Evolutionary conservation across 2,113 vertebrate species (phyloP), one percentile per base, ranked within the genome.

Genomic region (Lepisosteus osseus): DNA sequence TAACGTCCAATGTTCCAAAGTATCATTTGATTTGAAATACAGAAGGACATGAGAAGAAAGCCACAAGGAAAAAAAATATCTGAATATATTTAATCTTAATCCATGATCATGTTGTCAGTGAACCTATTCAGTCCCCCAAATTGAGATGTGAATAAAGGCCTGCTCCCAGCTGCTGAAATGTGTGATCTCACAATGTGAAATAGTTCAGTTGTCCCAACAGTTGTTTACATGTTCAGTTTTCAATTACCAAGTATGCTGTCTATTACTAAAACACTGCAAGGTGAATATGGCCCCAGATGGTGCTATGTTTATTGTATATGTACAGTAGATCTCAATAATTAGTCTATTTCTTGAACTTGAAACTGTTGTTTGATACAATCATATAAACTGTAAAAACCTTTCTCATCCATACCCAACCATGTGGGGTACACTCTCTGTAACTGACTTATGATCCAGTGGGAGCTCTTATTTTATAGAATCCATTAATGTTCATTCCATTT

Each of bases 301-400:
- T 86, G 86, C 88, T 89, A 85, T 86, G 89, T 84, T 91, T 88
- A 92, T 92, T 90, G 90, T 90, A 92, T 90, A 84, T 87, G 88
- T 86, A 80, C 86, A 83, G 82, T 85, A 84, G 84, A 29, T 88
- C 88, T 88, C 87, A 86, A 87, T 84, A 76, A 81, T 80, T 87
- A 79, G 83, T 85, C 85, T 87, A 83, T 85, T 86, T 80, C 78
- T 64, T 75, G 64, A 81, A 82, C 83, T 84, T 77, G 55, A 72
- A 86, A 80, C 85, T 89, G 86, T 91, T 51, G 47, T 9, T 51
- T 51, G 47, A 51, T 29, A 29, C 47, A 51, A 9, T 51, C 47
- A 51, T 9, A 51, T 51, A 51, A 51, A 51, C 47, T 51, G 47
- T 51, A 9, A 6, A 9, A 9, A 9, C 1, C 5, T 51, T 86